Base-by-base conservation (phyloP, 2,888 invertebrate species). In the Pinctada fucata region DNA sequence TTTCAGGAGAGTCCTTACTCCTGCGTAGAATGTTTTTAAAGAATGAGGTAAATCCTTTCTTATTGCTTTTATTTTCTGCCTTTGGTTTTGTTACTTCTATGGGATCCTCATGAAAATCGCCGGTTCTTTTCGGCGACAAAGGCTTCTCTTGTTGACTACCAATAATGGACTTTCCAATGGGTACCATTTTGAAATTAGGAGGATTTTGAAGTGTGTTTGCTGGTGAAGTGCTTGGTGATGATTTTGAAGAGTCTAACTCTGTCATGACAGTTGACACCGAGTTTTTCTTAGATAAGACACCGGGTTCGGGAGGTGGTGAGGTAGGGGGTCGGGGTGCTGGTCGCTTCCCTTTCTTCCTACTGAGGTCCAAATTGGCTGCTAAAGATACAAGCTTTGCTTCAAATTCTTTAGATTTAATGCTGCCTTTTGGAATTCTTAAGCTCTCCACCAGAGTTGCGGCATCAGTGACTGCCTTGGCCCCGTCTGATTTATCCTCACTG, bases 171-270 rank as follows among this genome's bases (percentile, higher is more conserved):
- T 88, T 88, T 4, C 88, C 87, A 31, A 89, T 79, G 0, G 88
- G 84, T 5, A 89, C 89, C 89, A 89, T 89, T 72, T 88, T 88
- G 76, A 89, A 89, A 8, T 84, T 86, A 1, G 89, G 89, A 64
- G 88, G 88, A 4, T 83, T 81, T 3, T 67, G n/a, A 63, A 52
- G 68, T 16, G 82, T 83, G 51, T 83, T 82, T 4, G 81, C 81
- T 13, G 72, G 65, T 13, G 78, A 65, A 47, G 74, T 74, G 48
- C 65, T 70, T 51, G 49, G 58, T 52, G 68, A 68, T 6, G 74
- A 31, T n/a, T 45, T 16, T 47, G 69, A 51, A 49, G 48, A 52
- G 74, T 66, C 58, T n/a, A 68, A 67, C 51, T 74, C 50, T 49
- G 66, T 52, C 10, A 52, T 58, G 5, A 72, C 65, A 52, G 75